phyloP scores from a whole-genome alignment of 2,113 vertebrate species.

The Salvelinus namaycush region DNA sequence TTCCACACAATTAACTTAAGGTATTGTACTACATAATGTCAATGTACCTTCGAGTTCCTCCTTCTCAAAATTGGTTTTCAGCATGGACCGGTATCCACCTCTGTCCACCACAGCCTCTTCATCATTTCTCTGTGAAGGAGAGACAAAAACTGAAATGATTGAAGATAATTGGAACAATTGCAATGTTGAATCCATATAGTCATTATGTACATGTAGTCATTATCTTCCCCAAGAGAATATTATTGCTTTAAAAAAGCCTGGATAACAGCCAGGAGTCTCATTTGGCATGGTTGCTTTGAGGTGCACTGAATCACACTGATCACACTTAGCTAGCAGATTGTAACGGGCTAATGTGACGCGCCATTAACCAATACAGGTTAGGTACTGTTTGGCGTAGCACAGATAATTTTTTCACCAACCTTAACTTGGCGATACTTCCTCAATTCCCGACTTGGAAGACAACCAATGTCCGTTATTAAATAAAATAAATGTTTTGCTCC shows the following conservation, averaged over 20 bases:
- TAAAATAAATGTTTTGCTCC: no score
- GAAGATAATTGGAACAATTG: neutral
- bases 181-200: neutral
- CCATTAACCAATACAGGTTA: no score
- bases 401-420: no score
- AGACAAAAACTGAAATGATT: slow-evolving; percentile 14
- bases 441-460: no score
- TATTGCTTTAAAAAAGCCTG: neutral
- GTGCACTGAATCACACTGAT: neutral
- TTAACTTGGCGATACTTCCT: no score
- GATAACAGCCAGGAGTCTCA: neutral
- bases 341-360: no score
- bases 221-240: neutral
- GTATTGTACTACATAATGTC: slow-evolving; percentile 6
- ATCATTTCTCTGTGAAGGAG: slow-evolving; percentile 85
- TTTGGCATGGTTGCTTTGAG: slow-evolving; percentile 1
- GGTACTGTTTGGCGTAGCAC: no score
- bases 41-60: slow-evolving; percentile 94
- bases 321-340: no score
- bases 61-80: slow-evolving; percentile 92
- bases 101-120: slow-evolving; percentile 94
- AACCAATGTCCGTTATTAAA: no score
- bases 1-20: neutral
- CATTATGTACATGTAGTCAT: neutral
- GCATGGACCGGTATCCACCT: slow-evolving; percentile 88